These are phyloP conservation scores for Morone saxatilis DNA, from an alignment of 2,113 vertebrate species.

Conservation along the genomic window DNA sequence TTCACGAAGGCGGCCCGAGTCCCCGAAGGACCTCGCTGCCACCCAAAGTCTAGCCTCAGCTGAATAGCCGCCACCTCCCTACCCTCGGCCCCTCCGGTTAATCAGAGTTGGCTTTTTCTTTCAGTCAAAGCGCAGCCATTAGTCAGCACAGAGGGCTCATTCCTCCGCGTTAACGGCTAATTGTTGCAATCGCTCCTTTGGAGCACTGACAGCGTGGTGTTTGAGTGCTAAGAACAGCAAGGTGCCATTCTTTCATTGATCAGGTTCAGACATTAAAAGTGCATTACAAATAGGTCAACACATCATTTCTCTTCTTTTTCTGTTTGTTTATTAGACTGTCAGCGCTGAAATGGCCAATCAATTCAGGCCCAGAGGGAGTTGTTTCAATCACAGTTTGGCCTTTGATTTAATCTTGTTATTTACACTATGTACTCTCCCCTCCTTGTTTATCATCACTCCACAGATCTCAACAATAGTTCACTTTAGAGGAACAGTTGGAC, in stretches of 20 bases:
- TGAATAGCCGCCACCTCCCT: neutral
- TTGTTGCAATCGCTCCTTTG: slow-evolving; percentile 41
- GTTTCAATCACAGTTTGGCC: slow-evolving; percentile 47
- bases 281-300: slow-evolving; percentile 31
- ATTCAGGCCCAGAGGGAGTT: slow-evolving; percentile 21
- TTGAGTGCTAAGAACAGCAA: slow-evolving; percentile 25
- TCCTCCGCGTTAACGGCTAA: slow-evolving; percentile 51
- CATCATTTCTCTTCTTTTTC: slow-evolving; percentile 9
- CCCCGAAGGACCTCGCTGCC: slow-evolving; percentile 32
- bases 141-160: slow-evolving; percentile 36
- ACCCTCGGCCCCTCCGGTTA: slow-evolving; percentile 8
- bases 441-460: slow-evolving; percentile 18
- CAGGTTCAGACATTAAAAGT: slow-evolving; percentile 14
- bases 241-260: slow-evolving; percentile 29
- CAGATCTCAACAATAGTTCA: slow-evolving; percentile 31
- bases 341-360: slow-evolving; percentile 46
- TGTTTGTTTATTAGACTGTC: slow-evolving; percentile 47
- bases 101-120: slow-evolving; percentile 38
- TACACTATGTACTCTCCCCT: slow-evolving; percentile 13
- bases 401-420: slow-evolving; percentile 48
- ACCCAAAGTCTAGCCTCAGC: slow-evolving; percentile 9
- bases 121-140: slow-evolving; percentile 47
- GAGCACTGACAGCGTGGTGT: neutral
- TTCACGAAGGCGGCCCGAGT: neutral
- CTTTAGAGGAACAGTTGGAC: slow-evolving; percentile 12